These are phyloP conservation scores for Dendrocincla fuliginosa DNA, from an alignment of 2,797 vertebrate genomes.

Conservation along the genomic window DNA sequence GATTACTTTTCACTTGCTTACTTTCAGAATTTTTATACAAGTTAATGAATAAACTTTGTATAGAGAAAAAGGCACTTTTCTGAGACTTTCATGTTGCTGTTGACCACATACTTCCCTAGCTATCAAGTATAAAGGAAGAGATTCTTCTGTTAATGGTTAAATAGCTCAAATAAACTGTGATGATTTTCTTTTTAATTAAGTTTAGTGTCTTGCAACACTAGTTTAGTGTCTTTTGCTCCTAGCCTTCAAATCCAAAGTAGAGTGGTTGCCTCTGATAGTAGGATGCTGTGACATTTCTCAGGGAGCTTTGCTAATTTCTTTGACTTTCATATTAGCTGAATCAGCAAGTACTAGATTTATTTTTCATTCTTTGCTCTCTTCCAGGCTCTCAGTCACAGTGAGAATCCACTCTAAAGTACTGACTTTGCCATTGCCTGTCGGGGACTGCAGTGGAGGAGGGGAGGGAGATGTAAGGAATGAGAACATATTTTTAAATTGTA, in stretches of 20 bases:
- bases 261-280: neutral
- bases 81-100: neutral
- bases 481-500: neutral
- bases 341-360: slow-evolving; percentile 43
- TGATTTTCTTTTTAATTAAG: neutral
- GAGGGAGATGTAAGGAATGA: neutral
- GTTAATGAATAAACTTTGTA: neutral
- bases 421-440: neutral
- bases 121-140: neutral
- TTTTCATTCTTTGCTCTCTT: slow-evolving; percentile 7
- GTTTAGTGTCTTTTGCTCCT: neutral
- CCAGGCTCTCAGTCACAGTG: neutral
- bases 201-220: neutral
- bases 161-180: neutral
- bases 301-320: slow-evolving; percentile 51
- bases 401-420: neutral
- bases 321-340: slow-evolving; percentile 40
- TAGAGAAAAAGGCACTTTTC: neutral
- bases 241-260: neutral
- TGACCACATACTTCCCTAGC: neutral
- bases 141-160: neutral
- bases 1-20: neutral
- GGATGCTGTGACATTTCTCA: slow-evolving; percentile 38
- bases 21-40: neutral
- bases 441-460: accelerated